Conservation (phyloP, 1,140 invertebrate species). For the Arion vulgaris region DNA sequence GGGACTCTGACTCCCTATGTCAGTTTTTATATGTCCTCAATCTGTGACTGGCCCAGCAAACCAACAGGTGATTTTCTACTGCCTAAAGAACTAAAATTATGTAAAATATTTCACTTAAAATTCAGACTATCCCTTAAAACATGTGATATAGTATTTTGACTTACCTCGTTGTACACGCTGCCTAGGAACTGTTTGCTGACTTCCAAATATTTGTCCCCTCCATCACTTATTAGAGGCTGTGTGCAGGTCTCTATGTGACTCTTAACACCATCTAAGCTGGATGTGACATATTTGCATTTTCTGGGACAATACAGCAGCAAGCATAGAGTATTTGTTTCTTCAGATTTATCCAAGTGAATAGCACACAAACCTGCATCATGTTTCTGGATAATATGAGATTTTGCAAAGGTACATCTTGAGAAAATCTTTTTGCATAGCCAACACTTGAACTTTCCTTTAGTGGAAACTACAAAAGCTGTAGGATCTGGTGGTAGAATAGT, state of each 20-base stretch:
- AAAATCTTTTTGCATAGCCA: slow-evolving; percentile 35
- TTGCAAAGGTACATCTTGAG: slow-evolving; percentile 1
- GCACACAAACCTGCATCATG: slow-evolving; percentile 28
- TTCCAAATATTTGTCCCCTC: neutral
- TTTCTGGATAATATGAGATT: slow-evolving; percentile 28
- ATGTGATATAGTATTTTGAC: no score
- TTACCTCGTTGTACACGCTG: slow-evolving; percentile 16
- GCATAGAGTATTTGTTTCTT: neutral
- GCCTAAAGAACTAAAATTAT: no score
- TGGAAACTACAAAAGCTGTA: neutral
- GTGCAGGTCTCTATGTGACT: neutral
- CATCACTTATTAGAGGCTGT: neutral
- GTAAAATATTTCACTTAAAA: no score
- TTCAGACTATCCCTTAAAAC: no score
- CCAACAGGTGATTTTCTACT: no score
- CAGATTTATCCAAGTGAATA: neutral
- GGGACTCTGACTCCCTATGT: no score
- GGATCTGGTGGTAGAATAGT: neutral
- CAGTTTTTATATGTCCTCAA: no score
- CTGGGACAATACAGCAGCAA: slow-evolving; percentile 31
- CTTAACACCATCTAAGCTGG: neutral
- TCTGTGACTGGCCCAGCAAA: no score
- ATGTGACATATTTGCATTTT: slow-evolving; percentile 25
- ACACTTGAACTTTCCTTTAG: slow-evolving; percentile 25
- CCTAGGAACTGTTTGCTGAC: neutral